phyloP scores from a whole-genome alignment of 1,140 invertebrate genomes.

The Galleria mellonella region DNA sequence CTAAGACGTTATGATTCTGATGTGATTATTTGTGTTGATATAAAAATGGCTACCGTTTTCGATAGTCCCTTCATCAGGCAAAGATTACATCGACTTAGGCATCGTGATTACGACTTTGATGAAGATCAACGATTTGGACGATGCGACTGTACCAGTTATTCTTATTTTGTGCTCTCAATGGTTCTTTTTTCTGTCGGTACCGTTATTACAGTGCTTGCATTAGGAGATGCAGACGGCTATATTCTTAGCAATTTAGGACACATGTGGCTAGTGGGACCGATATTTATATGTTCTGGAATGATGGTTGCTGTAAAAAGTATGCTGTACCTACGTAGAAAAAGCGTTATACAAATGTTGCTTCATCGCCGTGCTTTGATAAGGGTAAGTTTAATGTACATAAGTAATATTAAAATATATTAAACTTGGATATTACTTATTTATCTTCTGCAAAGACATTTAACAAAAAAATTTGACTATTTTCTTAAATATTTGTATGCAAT shows the following conservation, averaged over 20 bases:
- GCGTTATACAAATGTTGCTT: conserved; percentile 79
- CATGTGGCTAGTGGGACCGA: conserved; percentile 82
- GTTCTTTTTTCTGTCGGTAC: conserved; percentile 79
- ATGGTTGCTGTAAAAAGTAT: conserved; percentile 82
- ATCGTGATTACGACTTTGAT: conserved; percentile 76
- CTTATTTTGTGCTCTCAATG: conserved; percentile 78
- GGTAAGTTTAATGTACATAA: conserved; percentile 67
- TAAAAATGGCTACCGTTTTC: conserved; percentile 77
- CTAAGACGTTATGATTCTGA: conserved; percentile 16
- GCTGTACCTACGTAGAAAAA: conserved; percentile 79
- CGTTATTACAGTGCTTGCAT: conserved; percentile 78
- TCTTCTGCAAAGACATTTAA: too few species aligned
- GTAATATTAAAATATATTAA: too few species aligned
- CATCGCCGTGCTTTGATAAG: conserved; percentile 78
- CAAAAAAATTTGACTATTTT: too few species aligned
- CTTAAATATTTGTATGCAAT: too few species aligned
- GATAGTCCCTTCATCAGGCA: conserved; percentile 77
- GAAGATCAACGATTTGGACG: conserved; percentile 76
- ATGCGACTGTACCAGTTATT: conserved; percentile 81
- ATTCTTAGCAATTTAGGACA: conserved; percentile 77
- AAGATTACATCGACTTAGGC: conserved; percentile 75
- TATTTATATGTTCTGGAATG: conserved; percentile 81
- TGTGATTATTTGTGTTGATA: neutral
- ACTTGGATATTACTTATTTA: too few species aligned
- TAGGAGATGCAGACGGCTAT: conserved; percentile 76